Evolutionary conservation across 2,888 invertebrate species (phyloP), one percentile per base, ranked within the genome.

Genomic region (Mamestra brassicae): DNA sequence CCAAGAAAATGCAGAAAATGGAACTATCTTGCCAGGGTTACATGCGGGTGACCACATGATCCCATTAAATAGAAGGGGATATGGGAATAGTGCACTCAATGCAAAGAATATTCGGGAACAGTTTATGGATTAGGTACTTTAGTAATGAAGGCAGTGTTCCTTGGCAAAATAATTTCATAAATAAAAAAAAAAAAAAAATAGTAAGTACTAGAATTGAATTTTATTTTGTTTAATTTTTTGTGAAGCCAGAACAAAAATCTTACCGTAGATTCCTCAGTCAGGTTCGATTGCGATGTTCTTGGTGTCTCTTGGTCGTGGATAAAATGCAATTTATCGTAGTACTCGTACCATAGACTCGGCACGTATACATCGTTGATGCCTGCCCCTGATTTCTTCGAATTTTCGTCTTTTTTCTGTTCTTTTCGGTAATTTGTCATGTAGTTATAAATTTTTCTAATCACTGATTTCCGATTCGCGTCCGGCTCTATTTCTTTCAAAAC

Each of bases 401-500:
- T 52, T 55, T 63, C 47, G 57, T 58, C 50, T 50, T 50, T 50
- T 50, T 50, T 50, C 50, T 50, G 50, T 54, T 73, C 60, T 67
- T 54, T 73, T 61, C 67, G 60, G 60, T 60, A 38, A 60, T 60
- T 60, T 60, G 60, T 60, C 60, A 36, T 65, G n/a, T 65, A 34
- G 50, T 0, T 42, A 58, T 72, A 66, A 47, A 72, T 52, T 68
- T 73, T 50, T 50, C 57, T 68, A 62, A 47, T 63, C 68, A 45
- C 73, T 62, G 61, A 61, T 45, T 66, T 17, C 63, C 45, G 47
- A 63, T 63, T 76, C 63, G 65, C 72, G 34, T 76, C 47, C 34
- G 76, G 76, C 47, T 63, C 71, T 64, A 62, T 68, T 62, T 76
- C 76, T 52, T 67, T 67, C 58, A 68, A 72, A 52, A 72, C 69